Evolutionary conservation across 2,888 invertebrate species (phyloP).

Genomic region (Alloscopus bannaensis): DNA sequence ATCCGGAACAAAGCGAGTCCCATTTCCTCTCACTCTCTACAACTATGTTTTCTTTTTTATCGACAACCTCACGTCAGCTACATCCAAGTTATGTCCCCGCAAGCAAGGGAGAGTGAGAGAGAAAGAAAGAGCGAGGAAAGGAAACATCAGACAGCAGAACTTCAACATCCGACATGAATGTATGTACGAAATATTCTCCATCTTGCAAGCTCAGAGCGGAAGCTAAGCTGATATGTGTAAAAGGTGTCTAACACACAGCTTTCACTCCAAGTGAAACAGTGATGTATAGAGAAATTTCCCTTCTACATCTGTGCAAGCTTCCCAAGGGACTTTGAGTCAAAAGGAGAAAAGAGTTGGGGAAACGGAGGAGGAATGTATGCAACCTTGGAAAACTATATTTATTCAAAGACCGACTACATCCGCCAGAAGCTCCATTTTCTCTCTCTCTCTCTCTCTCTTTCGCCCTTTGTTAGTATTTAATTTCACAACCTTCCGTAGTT

Average conservation of each 20-base stretch:
- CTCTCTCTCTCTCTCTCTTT: neutral
- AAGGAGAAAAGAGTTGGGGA: constrained; percentile 20
- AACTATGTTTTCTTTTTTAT: neutral
- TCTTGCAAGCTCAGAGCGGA: no score
- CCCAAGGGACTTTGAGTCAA: no score
- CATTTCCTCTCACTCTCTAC: constrained; percentile 49
- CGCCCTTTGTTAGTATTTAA: constrained; percentile 12
- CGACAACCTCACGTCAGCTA: constrained; percentile 26
- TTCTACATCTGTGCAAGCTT: no score
- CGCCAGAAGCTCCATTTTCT: constrained; percentile 9
- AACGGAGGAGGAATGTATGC: constrained; percentile 16
- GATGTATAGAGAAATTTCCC: no score
- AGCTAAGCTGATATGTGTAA: no score
- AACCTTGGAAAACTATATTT: constrained; percentile 47
- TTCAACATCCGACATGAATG: no score
- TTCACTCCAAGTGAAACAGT: no score
- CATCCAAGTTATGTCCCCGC: constrained; percentile 19
- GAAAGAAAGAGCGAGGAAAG: constrained; percentile 10
- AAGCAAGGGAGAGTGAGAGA: constrained; percentile 33
- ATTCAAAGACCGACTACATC: neutral
- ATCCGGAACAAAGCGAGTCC: constrained; percentile 47
- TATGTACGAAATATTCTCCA: no score
- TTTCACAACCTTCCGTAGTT: constrained; percentile 22
- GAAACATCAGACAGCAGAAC: no score
- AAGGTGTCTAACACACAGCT: no score